Evolutionary conservation across 2,888 invertebrate species (phyloP), one percentile per base, ranked within the genome.

Genomic region (Brenthis hecate): DNA sequence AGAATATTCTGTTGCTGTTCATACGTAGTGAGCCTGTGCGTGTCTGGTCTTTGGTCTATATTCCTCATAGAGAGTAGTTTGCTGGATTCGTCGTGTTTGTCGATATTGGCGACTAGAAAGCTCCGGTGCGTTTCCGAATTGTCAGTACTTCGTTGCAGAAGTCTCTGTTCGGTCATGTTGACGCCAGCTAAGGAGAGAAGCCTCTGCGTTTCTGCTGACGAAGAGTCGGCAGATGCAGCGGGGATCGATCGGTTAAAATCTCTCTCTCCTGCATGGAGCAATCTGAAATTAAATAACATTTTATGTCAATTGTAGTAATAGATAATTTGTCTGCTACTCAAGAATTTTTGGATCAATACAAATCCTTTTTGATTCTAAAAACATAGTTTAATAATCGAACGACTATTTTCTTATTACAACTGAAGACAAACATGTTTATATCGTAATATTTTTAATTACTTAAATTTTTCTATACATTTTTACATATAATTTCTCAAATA

Each of bases 1-100:
- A 94, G 82, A 70, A 94, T 94, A 74, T 94, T 93, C 70, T 93
- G 93, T 75, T 93, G 94, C 78, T 94, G 94, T 82, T 94, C 94
- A 72, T 94, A 93, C 16, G 93, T 93, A 13, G 92, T 88, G 11
- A 93, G 81, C 73, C 93, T 87, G 75, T 91, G 93, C 50, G 90
- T 8, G 14, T 62, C 62, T 14, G 51, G 51, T 16, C 62, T 32
- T 19, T 62, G 62, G 13, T 92, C 93, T 72, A 92, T 87, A 76
- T 91, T 92, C 79, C 92, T 87, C 89, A 91, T 87, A 4, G 93
- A 90, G 2, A 92, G 84, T 28, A 92, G 83, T 70, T 91, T 86
- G 54, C 85, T 87, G n/a, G 89, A 88, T 77, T 91, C 93, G 56
- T 91, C 91, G 68, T 89, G 89, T 70, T 80, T 86, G 68, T 93